A percentile compares a stretch with the other conserved stretches of the same genome.
Conservation (phyloP, 2,888 invertebrate species). For the Sesia apiformis region DNA sequence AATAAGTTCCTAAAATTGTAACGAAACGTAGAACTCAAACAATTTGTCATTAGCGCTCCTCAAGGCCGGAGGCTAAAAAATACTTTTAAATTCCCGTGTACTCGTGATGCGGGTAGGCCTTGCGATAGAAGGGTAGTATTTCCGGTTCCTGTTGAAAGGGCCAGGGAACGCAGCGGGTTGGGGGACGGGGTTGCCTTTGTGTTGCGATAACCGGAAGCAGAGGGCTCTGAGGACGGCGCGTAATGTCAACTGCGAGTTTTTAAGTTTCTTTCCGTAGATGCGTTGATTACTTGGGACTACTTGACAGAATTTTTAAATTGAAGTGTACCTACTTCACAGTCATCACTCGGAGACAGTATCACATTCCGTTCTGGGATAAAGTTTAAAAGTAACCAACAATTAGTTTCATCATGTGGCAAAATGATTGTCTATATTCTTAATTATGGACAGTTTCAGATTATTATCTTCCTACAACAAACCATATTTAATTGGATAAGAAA, state of each 20-base stretch:
- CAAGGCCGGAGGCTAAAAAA: slow-evolving; percentile 39
- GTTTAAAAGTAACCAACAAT: background rate
- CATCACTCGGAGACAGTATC: slow-evolving; percentile 6
- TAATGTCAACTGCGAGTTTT: slow-evolving; percentile 67
- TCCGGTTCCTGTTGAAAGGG: slow-evolving; percentile 54
- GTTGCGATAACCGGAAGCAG: slow-evolving; percentile 72
- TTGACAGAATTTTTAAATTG: too few relatives aligned
- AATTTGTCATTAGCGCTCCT: slow-evolving; percentile 38
- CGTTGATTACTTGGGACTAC: slow-evolving; percentile 42
- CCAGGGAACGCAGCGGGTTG: slow-evolving; percentile 20
- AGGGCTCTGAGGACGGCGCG: slow-evolving; percentile 68
- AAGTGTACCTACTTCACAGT: too few relatives aligned
- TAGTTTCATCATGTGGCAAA: too few relatives aligned
- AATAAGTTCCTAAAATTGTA: too few relatives aligned
- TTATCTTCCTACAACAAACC: too few relatives aligned
- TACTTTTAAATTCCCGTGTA: slow-evolving; percentile 43
- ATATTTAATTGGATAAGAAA: too few relatives aligned
- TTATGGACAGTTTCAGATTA: too few relatives aligned
- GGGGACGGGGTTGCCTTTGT: slow-evolving; percentile 55
- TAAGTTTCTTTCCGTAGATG: slow-evolving; percentile 53
- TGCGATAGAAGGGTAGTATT: slow-evolving; percentile 73
- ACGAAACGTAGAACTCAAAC: slow-evolving; percentile 2
- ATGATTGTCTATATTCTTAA: too few relatives aligned
- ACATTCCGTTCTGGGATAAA: background rate
- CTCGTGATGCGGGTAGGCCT: slow-evolving; percentile 61